phyloP scores from a whole-genome alignment of 2,797 vertebrate genomes.

The Xenopus petersii region DNA sequence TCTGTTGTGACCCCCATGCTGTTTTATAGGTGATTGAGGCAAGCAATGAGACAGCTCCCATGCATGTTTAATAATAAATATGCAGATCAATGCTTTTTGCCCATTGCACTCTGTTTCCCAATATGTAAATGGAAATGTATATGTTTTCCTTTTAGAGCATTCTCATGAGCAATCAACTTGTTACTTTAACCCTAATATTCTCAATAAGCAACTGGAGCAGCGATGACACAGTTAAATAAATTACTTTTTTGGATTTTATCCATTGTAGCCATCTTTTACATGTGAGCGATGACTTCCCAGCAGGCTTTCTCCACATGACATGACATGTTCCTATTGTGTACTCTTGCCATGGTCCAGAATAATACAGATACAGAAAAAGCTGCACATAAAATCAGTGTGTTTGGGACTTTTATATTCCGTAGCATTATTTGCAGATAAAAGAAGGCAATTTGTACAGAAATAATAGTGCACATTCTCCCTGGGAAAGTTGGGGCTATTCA shows the following conservation, averaged over 20 bases:
- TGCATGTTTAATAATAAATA: too few species aligned
- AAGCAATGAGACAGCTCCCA: too few species aligned
- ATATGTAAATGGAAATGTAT: too few species aligned
- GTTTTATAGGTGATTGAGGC: too few species aligned
- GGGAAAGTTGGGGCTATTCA: conserved; percentile 20
- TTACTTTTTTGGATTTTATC: conserved; percentile 32
- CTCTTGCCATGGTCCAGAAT: conserved; percentile 19
- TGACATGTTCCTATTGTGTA: conserved; percentile 10
- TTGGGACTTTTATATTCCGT: conserved; percentile 3
- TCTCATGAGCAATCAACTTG: too few species aligned
- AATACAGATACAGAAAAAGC: conserved; percentile 18
- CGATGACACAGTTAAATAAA: conserved; percentile 25
- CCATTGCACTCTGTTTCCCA: too few species aligned
- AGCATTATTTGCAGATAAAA: conserved; percentile 28
- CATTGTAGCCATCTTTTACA: conserved; percentile 39
- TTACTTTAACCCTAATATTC: not conserved
- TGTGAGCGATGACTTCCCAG: conserved; percentile 38
- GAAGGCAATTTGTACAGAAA: not conserved
- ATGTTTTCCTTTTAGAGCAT: too few species aligned
- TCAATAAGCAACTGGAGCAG: not conserved
- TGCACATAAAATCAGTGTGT: conserved; percentile 28
- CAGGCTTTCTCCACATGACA: conserved; percentile 22
- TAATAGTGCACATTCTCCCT: not conserved
- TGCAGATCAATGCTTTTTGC: too few species aligned
- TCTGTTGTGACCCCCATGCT: too few species aligned